These are phyloP conservation scores for Hestina assimilis DNA, from an alignment of 1,140 invertebrate genomes.

Conservation along the genomic window DNA sequence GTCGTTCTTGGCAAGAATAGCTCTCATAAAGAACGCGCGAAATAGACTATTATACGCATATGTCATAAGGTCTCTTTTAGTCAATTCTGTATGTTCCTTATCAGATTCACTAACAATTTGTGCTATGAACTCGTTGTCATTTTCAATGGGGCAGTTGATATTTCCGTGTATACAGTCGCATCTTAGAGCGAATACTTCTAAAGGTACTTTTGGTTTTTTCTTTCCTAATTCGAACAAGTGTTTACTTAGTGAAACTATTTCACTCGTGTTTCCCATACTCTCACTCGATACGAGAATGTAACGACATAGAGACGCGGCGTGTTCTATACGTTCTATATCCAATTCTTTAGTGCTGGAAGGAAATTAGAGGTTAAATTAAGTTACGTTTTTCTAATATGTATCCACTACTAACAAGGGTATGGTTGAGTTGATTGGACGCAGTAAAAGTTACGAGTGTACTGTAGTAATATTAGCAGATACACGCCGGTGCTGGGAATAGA, in stretches of 20 bases:
- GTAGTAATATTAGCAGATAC: too few species aligned
- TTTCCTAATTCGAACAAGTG: constrained; percentile 22
- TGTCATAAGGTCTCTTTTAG: constrained; percentile 20
- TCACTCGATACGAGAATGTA: constrained; percentile 18
- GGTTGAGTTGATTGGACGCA: too few species aligned
- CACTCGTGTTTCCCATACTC: not conserved
- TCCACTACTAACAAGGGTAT: too few species aligned
- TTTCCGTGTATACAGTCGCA: constrained; percentile 37
- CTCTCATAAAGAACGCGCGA: constrained; percentile 32
- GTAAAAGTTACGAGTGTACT: too few species aligned
- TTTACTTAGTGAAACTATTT: constrained; percentile 19
- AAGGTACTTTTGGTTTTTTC: not conserved
- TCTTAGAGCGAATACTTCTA: constrained; percentile 36
- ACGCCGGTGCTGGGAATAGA: too few species aligned
- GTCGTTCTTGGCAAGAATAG: constrained; percentile 25
- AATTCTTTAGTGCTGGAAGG: constrained; percentile 40
- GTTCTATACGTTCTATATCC: constrained; percentile 36
- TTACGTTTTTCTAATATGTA: not conserved
- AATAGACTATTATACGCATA: constrained; percentile 32
- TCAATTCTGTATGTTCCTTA: constrained; percentile 9
- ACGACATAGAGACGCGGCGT: constrained; percentile 38
- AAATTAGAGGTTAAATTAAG: too few species aligned
- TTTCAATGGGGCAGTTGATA: constrained; percentile 43
- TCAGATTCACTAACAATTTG: constrained; percentile 17
- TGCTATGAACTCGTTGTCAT: constrained; percentile 32